Percentiles rank a stretch among this genome's conserved stretches.
These are phyloP conservation scores for Axea sp. DNA, from an alignment of 2,888 invertebrate species.

Conservation along the genomic window DNA sequence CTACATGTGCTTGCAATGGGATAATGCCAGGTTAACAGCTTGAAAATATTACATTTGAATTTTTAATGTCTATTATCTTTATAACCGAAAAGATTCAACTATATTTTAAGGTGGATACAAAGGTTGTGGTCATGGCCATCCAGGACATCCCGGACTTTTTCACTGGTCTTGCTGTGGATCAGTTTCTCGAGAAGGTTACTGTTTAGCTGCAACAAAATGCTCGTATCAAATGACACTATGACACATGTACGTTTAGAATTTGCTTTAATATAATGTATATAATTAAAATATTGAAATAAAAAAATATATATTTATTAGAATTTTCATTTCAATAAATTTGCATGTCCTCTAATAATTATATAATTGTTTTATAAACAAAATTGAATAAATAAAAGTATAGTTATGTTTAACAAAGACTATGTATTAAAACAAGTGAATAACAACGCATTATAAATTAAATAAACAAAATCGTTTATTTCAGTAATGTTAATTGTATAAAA, in stretches of 20 bases:
- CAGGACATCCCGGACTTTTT: conserved; percentile 87
- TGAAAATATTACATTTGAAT: too few relatives aligned
- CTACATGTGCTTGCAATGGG: conserved; percentile 86
- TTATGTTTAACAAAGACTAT: too few relatives aligned
- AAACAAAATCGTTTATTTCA: too few relatives aligned
- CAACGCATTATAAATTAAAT: too few relatives aligned
- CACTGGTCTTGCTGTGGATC: conserved; percentile 92
- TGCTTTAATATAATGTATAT: conserved; percentile 5
- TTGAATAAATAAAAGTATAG: too few relatives aligned
- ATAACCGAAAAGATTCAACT: background rate
- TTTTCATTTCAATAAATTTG: too few relatives aligned
- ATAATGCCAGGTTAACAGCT: conserved; percentile 88
- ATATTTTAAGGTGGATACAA: conserved; percentile 75
- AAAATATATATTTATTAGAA: conserved; percentile 24
- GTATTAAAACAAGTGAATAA: too few relatives aligned
- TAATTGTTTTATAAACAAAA: too few relatives aligned
- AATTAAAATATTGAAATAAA: conserved; percentile 11
- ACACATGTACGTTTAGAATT: conserved; percentile 9
- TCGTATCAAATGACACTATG: conserved; percentile 68
- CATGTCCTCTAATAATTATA: too few relatives aligned
- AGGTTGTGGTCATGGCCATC: conserved; percentile 91
- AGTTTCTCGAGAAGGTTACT: conserved; percentile 69
- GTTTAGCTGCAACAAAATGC: conserved; percentile 66
- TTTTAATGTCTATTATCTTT: too few relatives aligned
- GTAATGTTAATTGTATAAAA: too few relatives aligned